A percentile compares a stretch with the other conserved stretches of the same genome.
phyloP scores from a whole-genome alignment of 2,113 vertebrate genomes.

The Ailurus styani region DNA sequence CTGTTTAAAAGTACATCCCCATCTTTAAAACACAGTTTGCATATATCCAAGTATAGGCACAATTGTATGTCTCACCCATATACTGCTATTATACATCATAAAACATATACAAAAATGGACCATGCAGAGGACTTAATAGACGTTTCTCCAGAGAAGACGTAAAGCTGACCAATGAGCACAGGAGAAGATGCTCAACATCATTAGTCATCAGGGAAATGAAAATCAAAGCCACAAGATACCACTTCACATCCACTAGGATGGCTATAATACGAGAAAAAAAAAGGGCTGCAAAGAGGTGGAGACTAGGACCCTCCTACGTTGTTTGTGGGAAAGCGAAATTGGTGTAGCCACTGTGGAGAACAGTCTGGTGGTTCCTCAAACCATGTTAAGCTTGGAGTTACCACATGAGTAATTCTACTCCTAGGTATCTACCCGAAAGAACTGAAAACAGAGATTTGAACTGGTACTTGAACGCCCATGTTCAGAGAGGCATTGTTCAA shows the following conservation, averaged over 20 bases:
- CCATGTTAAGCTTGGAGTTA: neutral
- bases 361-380: neutral
- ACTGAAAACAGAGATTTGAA: neutral
- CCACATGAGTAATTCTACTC: neutral
- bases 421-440: neutral
- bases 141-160: neutral
- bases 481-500: neutral
- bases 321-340: neutral
- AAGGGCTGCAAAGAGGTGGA: neutral
- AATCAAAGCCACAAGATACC: neutral
- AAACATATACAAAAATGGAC: neutral
- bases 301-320: neutral
- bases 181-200: neutral
- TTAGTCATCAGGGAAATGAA: neutral
- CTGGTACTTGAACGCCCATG: neutral
- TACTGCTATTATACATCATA: neutral
- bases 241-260: neutral
- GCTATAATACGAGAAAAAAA: neutral
- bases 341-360: neutral
- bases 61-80: neutral
- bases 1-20: neutral
- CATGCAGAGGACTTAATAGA: neutral
- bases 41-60: neutral
- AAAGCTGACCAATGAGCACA: neutral
- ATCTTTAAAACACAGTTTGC: neutral